Base-by-base conservation (phyloP, 1,140 invertebrate genomes). In the Drosophila oshimai region DNA sequence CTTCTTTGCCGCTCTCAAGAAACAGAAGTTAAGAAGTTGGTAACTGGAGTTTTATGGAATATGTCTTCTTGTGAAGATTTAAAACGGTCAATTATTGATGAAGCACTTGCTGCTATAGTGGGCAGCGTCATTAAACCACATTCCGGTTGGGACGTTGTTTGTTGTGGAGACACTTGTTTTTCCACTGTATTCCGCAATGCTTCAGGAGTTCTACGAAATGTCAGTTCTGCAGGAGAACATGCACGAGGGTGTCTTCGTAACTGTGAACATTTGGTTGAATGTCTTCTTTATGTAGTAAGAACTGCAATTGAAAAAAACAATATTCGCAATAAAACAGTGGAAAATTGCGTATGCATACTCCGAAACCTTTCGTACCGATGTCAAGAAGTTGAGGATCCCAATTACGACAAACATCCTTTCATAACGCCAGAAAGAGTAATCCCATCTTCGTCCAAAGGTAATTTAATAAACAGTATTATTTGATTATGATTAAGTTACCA, bases 21-120 rank as follows among this genome's bases (percentile, higher is more conserved):
- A 90, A 95, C 97, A 70, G 98, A 99, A 92, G 96, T 99, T 3
- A 97, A 97, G 91, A 98, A 99, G 92, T 92, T 99, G 42, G 97
- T 99, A 2, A 99, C 98, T 2, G 98, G 98, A 3, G 97, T 99
- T n/a, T 94, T 99, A 34, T 99, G 99, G 99, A 99, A 99, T 93
- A 94, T 99, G 90, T 99, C 98, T 1, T 99, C 98, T 1, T 99
- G 97, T 92, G 98, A 99, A 92, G 97, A 99, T 86, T 92, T 99
- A 39, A 99, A 99, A 92, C 95, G 95, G 89, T 95, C 96, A 36
- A 99, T 99, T 77, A 97, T 99, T 72, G 98, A 99, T 90, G 97
- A 99, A 91, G 97, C 96, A 20, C 94, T 99, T 26, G 94, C 94
- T 65, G 95, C 97, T 58, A 94, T 99, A 70, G 97, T 99, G 7